Evolutionary conservation across 2,113 vertebrate genomes (phyloP).

Genomic region (Amphiprion percula): DNA sequence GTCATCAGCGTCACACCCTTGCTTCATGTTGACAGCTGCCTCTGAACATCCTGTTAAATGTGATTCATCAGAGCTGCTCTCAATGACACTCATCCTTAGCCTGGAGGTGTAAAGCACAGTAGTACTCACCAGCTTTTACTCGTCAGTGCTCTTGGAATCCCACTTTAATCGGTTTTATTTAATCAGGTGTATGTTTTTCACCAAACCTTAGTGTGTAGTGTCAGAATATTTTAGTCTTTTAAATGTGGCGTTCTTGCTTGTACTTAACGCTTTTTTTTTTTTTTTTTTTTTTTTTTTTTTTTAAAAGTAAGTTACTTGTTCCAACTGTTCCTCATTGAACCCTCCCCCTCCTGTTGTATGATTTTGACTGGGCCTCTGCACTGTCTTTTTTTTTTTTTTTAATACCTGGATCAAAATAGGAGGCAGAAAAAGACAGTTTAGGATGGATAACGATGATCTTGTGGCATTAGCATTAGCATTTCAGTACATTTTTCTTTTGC

Average conservation of each 20-base stretch:
- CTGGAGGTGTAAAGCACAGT: neutral
- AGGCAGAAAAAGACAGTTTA: neutral
- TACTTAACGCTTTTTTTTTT: no score
- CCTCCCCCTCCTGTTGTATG: neutral
- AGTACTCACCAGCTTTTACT: neutral
- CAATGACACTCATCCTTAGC: neutral
- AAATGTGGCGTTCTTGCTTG: no score
- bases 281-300: no score
- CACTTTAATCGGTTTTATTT: neutral
- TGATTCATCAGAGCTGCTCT: conserved; percentile 24
- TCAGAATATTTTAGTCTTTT: no score
- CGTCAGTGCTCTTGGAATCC: neutral
- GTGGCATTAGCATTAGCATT: neutral
- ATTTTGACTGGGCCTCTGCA: neutral
- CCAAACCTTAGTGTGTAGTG: no score
- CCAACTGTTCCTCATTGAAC: neutral
- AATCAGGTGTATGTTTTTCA: no score
- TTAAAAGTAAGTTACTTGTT: no score
- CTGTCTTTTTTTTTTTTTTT: conserved; percentile 9
- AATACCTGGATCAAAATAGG: conserved; percentile 3
- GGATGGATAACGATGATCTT: neutral
- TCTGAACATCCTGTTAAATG: conserved; percentile 6
- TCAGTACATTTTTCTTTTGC: neutral
- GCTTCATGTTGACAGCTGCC: neutral
- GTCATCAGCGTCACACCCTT: neutral